Evolutionary conservation across 2,113 vertebrate genomes (phyloP), one percentile per base, ranked within the genome.

Genomic region (Megaceryle torquata): DNA sequence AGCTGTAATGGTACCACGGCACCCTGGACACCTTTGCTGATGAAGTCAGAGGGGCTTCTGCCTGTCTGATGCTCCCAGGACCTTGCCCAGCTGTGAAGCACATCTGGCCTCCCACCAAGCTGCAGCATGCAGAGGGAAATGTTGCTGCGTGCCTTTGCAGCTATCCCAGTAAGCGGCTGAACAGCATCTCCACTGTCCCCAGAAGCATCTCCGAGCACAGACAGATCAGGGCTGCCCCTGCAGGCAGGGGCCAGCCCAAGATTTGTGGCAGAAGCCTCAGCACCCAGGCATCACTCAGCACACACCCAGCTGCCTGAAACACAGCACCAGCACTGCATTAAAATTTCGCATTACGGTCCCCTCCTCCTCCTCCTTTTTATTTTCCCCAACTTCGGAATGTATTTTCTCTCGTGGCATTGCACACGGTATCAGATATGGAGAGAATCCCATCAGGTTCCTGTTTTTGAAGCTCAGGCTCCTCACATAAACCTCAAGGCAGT

Each of bases 151-250:
- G 10, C 41, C 57, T 71, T 3, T 43, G 60, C 33, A 46, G 46
- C 74, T 17, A 21, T 1, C 31, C 44, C n/a, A 11, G 44, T 5
- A 24, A 24, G 63, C 0, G 4, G 50, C 67, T 9, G 21, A 44
- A 44, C n/a, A 33, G 57, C 69, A 35, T 3, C 51, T 31, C 74
- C 1, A 2, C 37, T 68, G 8, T 21, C n/a, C 31, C 9, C 14
- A 20, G 16, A 41, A 51, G 33, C 1, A 0, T 2, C 37, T 15
- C 6, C 1, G 6, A n/a, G 11, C n/a, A 21, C 20, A 1, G 43
- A 33, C 11, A 39, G 51, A n/a, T 2, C 14, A 0, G 20, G 31
- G 28, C 20, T 20, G 41, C 5, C 50, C 31, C 61, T 3, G 4
- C 0, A 10, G 48, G 21, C 53, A 78, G 29, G 50, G 50, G 37